A percentile compares a stretch with the other conserved stretches of the same genome.
These are phyloP conservation scores for Heteromurus nitidus DNA, from an alignment of 2,888 invertebrate species.

Conservation along the genomic window DNA sequence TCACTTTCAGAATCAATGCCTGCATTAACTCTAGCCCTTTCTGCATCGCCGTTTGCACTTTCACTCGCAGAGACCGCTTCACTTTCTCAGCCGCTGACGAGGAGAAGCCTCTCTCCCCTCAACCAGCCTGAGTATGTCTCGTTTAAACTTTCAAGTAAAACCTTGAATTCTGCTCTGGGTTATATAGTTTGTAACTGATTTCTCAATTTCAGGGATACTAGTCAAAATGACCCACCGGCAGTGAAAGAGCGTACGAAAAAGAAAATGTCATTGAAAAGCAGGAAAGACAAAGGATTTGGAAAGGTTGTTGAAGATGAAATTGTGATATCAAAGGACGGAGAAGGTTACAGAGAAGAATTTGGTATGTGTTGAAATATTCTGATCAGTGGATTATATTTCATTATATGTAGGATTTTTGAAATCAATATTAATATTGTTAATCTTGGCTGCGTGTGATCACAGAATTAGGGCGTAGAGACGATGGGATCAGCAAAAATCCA, in stretches of 20 bases:
- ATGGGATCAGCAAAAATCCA: conserved; percentile 74
- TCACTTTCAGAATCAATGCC: conserved; percentile 69
- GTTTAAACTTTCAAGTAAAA: neutral
- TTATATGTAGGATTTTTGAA: too few species aligned
- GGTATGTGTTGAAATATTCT: neutral
- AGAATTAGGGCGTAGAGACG: conserved; percentile 39
- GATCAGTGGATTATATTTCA: too few species aligned
- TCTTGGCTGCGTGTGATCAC: too few species aligned
- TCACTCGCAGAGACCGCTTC: conserved; percentile 49
- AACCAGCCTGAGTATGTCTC: conserved; percentile 59
- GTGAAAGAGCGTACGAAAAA: conserved; percentile 68
- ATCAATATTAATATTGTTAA: too few species aligned
- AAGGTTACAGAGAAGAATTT: conserved; percentile 50
- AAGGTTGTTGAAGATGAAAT: conserved; percentile 68
- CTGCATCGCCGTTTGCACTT: conserved; percentile 65
- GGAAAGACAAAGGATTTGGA: conserved; percentile 65
- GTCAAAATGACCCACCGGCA: conserved; percentile 63
- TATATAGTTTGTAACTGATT: neutral
- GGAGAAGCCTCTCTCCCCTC: conserved; percentile 58
- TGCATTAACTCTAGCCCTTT: conserved; percentile 66
- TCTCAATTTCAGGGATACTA: conserved; percentile 26
- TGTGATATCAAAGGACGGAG: conserved; percentile 36
- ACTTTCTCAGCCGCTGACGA: conserved; percentile 52
- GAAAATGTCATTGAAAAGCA: conserved; percentile 68
- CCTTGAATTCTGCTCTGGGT: neutral